Evolutionary conservation across 2,113 vertebrate genomes (phyloP), one percentile per base, ranked within the genome.

Genomic region (Piaya cayana): DNA sequence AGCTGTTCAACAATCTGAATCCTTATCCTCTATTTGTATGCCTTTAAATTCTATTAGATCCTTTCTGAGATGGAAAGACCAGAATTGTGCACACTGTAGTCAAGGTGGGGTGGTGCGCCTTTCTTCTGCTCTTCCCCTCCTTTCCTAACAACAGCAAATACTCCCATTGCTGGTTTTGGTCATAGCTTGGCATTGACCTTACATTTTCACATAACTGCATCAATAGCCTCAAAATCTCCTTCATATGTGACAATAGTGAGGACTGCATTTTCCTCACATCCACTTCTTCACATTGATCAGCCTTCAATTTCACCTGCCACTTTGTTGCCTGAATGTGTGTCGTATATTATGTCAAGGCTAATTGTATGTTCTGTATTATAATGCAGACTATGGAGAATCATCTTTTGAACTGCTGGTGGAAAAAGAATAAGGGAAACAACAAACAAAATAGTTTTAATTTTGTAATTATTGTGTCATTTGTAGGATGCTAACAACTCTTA

Each of bases 401-500:
- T 6, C 25, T 58, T 76, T n/a, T 60, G 39, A 91, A 69, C 19
- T 82, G 29, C 12, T 62, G 21, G 8, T 32, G 49, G 8, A 75
- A 30, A 80, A 81, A 65, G 52, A 82, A 76, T 29, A 82, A 59
- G 23, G 12, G 18, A 12, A 88, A 83, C 7, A 68, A 30, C 17
- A 83, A 83, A 88, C 11, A 30, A 63, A 86, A 22, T 42, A 0
- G 72, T 79, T 82, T 79, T 74, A 12, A 29, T 68, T 75, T 34
- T 63, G 29, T 69, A 78, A 42, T 52, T 78, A 43, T 83, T 56
- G 11, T n/a, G 52, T 55, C 12, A 30, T 36, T 13, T 39, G 15
- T 19, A 52, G 29, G 59, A 82, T 92, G 56, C 12, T 60, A 93
- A 71, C 17, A 71, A 81, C 18, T 84, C 97, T 98, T 82, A 99